Evolutionary conservation across 1,140 invertebrate genomes (phyloP).

Genomic region (Scaptomyza graminum): DNA sequence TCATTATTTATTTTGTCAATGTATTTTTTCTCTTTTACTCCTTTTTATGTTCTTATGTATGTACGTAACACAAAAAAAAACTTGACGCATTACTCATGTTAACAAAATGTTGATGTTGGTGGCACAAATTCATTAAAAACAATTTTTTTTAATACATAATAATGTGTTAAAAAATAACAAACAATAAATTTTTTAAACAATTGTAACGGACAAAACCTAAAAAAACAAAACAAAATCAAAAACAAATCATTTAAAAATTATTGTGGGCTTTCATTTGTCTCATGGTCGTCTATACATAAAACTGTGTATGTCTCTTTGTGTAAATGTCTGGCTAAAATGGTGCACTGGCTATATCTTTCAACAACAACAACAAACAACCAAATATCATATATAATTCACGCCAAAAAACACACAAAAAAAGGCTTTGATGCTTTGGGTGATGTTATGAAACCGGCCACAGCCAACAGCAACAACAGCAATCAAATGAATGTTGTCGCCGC

Average conservation of each 20-base stretch:
- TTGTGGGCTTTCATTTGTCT: slow-evolving; percentile 67
- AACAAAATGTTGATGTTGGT: slow-evolving; percentile 70
- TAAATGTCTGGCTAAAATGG: slow-evolving; percentile 72
- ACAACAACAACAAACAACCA: slow-evolving; percentile 35
- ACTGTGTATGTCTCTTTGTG: slow-evolving; percentile 73
- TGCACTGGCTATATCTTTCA: slow-evolving; percentile 63
- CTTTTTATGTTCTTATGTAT: slow-evolving; percentile 75
- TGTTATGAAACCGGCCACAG: slow-evolving; percentile 86
- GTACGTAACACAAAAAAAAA: slow-evolving; percentile 63
- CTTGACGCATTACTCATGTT: slow-evolving; percentile 52
- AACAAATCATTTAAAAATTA: slow-evolving; percentile 14
- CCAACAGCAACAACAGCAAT: slow-evolving; percentile 80
- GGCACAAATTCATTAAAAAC: slow-evolving; percentile 71
- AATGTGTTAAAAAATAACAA: slow-evolving; percentile 38
- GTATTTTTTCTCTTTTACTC: slow-evolving; percentile 82
- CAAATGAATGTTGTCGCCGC: slow-evolving; percentile 82
- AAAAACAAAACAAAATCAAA: slow-evolving; percentile 39
- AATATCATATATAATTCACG: slow-evolving; percentile 27
- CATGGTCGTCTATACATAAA: slow-evolving; percentile 56
- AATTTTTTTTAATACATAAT: slow-evolving; percentile 34
- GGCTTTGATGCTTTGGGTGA: slow-evolving; percentile 90
- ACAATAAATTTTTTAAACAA: slow-evolving; percentile 11
- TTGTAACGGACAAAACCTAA: slow-evolving; percentile 38
- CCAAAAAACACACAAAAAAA: slow-evolving; percentile 66
- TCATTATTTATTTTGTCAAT: slow-evolving; percentile 82